Evolutionary conservation across 2,888 invertebrate genomes (phyloP), one percentile per base, ranked within the genome.

Genomic region (Choreutis nemorana): DNA sequence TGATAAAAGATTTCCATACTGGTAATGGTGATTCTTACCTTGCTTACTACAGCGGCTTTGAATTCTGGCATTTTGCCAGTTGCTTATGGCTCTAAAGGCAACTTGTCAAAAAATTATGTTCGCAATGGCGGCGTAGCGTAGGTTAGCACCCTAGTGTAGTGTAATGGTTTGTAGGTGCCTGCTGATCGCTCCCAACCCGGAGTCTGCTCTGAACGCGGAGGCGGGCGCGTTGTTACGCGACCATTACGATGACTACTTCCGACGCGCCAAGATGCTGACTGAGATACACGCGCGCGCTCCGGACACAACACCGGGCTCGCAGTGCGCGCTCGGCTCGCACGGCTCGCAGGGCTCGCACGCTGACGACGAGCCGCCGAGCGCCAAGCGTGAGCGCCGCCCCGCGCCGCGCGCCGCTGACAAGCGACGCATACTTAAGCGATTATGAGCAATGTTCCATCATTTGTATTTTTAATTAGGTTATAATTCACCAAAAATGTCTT

Each of bases 141-240:
- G n/a, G n/a, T n/a, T n/a, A n/a, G n/a, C n/a, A n/a, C n/a, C n/a
- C n/a, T n/a, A n/a, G n/a, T n/a, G n/a, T n/a, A n/a, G n/a, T n/a
- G n/a, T n/a, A n/a, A n/a, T n/a, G n/a, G n/a, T n/a, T n/a, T 93
- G n/a, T n/a, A n/a, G 93, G 81, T 97, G 97, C 82, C 85, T 97
- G 61, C 84, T 97, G 44, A 97, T 97, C 70, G 94, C 94, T 61
- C 97, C 97, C 58, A 97, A 97, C 83, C 89, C 96, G 4, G 97
- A 97, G 75, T 97, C 96, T 32, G 97, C 97, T 45, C 84, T 97
- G 46, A 97, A 97, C 68, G 97, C 96, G 62, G 97, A 97, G 73
- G 97, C 97, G 31, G 97, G 96, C 10, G 94, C 94, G 73, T 81
- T 97, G 63, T 81, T 97, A 42, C 81, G 94, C 48, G 95, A 95